Evolutionary conservation across 2,797 vertebrate species (phyloP).

Genomic region (Sebastes trivittatus): DNA sequence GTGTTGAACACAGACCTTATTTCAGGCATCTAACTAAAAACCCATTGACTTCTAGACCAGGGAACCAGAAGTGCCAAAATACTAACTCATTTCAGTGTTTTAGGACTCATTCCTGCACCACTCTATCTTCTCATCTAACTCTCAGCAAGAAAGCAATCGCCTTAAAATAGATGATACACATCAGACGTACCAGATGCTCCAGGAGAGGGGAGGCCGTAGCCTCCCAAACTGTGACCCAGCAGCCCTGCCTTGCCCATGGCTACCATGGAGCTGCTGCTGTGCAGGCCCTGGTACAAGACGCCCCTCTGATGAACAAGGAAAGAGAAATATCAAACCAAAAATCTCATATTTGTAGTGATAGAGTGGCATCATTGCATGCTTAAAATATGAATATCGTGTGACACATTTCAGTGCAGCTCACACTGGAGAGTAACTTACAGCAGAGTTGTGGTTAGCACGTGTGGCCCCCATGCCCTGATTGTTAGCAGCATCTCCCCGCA

Average conservation of each 20-base stretch:
- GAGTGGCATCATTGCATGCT: not conserved
- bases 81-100: not conserved
- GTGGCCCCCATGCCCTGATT: conserved; percentile 66
- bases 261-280: conserved; percentile 81
- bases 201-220: conserved; percentile 80
- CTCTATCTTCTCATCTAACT: not conserved
- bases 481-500: conserved; percentile 76
- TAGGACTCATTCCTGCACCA: too few species aligned
- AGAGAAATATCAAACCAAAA: not conserved
- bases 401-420: not conserved
- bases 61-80: too few species aligned
- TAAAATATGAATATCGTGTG: not conserved
- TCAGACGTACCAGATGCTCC: conserved; percentile 80
- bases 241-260: conserved; percentile 81
- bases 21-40: too few species aligned
- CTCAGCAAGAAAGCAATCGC: not conserved
- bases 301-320: conserved; percentile 78
- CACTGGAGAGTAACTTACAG: conserved; percentile 75
- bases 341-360: not conserved
- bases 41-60: too few species aligned
- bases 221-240: conserved; percentile 78
- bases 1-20: too few species aligned
- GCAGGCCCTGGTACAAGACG: conserved; percentile 85
- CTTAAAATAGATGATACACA: not conserved
- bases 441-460: conserved; percentile 71